Evolutionary conservation across 1,140 invertebrate genomes (phyloP).

Genomic region (Bilobella aurantiaca): DNA sequence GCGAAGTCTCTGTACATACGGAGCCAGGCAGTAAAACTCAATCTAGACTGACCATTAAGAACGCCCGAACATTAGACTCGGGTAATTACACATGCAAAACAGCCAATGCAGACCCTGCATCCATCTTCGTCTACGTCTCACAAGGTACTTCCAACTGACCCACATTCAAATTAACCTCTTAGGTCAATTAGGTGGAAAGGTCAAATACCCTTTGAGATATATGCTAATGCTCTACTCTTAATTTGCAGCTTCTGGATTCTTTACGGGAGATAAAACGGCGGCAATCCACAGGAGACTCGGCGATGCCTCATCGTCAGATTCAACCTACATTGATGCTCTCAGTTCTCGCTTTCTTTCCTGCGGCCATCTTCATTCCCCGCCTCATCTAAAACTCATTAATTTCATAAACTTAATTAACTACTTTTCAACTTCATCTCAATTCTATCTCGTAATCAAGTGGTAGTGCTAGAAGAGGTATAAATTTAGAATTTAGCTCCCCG

Average conservation of each 20-base stretch:
- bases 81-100: slow-evolving; percentile 79
- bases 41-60: slow-evolving; percentile 62
- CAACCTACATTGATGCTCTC: not conserved
- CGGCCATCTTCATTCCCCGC: no score
- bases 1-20: slow-evolving; percentile 73
- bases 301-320: slow-evolving; percentile 6
- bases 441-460: no score
- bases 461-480: no score
- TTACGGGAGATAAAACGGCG: slow-evolving; percentile 30
- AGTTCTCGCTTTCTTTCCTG: not conserved
- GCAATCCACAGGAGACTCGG: slow-evolving; percentile 23
- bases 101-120: slow-evolving; percentile 72
- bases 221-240: not conserved
- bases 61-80: slow-evolving; percentile 71
- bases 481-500: no score
- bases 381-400: no score
- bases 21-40: slow-evolving; percentile 70
- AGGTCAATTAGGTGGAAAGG: no score
- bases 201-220: no score
- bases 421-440: no score
- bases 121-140: slow-evolving; percentile 78
- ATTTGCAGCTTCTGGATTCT: slow-evolving; percentile 25
- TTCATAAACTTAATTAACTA: no score
- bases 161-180: not conserved
- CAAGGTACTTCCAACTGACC: slow-evolving; percentile 62